Base-by-base conservation (phyloP, 2,888 invertebrate genomes). In the Apamea anceps region DNA sequence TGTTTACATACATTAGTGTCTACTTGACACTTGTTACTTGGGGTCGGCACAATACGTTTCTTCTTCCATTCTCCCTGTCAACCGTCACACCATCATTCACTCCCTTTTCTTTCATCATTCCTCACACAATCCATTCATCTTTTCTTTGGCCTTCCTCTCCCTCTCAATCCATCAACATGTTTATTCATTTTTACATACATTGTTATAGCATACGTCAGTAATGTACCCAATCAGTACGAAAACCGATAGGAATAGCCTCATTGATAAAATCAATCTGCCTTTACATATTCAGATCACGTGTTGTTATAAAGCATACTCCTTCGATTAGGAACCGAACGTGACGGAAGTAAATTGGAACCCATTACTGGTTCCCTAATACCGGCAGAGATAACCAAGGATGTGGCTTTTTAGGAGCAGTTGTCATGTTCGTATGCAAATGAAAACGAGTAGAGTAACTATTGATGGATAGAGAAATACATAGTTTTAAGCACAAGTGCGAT, bases 321-420 rank as follows among this genome's bases (percentile, higher is more conserved):
- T 87, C 88, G 89, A 92, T 94, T 94, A 94, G 90, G 87, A 85
- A 77, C 80, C 85, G 89, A 80, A 93, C 91, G 91, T 90, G 92
- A 87, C 89, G 51, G 84, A 87, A 82, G 84, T 85, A 88, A 91
- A 92, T 92, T 91, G 89, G 88, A 87, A 86, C 80, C 88, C 76
- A 89, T 89, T 91, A 85, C 80, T 71, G 80, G 25, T 78, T 25
- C 68, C 73, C 66, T 79, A 79, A 86, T 84, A 75, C 25, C 48
- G 25, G 57, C 15, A 65, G 70, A 82, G 77, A 85, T 75, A 85
- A 63, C 65, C 8, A 48, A 25, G 48, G 57, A 28, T 42, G 10
- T 42, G 15, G 45, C 21, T 45, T 75, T 77, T 75, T 80, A 54
- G 71, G n/a, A 66, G 51, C 63, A 54, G 28, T 62, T 15, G 25